phyloP scores from a whole-genome alignment of 2,113 vertebrate genomes.

The Spilogale gracilis region DNA sequence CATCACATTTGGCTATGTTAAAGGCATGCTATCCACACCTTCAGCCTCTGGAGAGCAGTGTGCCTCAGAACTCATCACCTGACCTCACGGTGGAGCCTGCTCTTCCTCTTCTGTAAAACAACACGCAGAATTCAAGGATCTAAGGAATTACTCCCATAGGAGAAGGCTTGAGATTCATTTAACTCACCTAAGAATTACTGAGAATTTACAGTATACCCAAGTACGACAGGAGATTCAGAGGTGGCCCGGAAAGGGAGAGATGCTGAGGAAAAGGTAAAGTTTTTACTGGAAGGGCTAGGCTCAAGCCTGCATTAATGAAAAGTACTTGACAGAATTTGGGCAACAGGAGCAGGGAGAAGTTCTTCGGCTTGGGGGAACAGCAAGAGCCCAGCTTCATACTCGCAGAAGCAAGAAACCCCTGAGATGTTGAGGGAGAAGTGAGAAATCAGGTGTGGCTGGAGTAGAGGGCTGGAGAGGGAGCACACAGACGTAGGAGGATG shows the following conservation, averaged over 20 bases:
- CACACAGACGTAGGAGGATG: rapidly evolving
- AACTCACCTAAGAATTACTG: background rate
- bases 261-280: background rate
- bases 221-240: background rate
- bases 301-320: too few relatives aligned
- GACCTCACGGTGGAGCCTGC: rapidly evolving
- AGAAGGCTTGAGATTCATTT: background rate
- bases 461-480: rapidly evolving
- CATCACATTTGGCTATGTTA: background rate
- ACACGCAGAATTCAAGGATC: background rate
- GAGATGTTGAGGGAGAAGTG: too few relatives aligned
- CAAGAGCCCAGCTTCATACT: background rate
- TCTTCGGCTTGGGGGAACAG: too few relatives aligned
- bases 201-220: rapidly evolving
- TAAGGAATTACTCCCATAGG: background rate
- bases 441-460: background rate
- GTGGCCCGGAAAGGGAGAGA: background rate
- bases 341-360: background rate
- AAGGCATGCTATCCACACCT: background rate
- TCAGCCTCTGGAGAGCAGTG: rapidly evolving
- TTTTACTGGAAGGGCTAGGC: background rate
- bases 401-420: background rate
- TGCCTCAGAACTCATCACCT: too few relatives aligned
- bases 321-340: background rate
- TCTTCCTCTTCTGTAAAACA: background rate